Evolutionary conservation across 2,888 invertebrate genomes (phyloP).

Genomic region (Lathronympha strigana): DNA sequence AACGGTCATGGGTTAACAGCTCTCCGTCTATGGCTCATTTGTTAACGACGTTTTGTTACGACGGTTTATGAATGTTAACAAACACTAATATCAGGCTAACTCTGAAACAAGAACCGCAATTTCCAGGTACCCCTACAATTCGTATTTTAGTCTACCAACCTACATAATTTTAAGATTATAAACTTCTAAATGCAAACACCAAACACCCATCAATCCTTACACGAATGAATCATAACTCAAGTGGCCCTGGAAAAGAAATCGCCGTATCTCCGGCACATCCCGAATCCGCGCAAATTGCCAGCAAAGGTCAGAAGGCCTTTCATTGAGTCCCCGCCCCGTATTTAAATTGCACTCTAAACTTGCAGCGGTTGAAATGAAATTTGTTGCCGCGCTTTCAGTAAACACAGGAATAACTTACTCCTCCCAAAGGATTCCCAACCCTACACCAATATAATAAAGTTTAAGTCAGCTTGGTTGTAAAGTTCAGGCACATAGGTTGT

Average conservation of each 20-base stretch:
- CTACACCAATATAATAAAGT: constrained; percentile 46
- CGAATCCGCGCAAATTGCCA: constrained; percentile 16
- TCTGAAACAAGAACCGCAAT: too few relatives aligned
- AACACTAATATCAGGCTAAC: too few relatives aligned
- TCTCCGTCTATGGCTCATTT: too few relatives aligned
- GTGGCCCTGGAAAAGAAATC: constrained; percentile 16
- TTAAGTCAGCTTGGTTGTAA: constrained; percentile 40
- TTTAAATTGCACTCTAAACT: constrained; percentile 76
- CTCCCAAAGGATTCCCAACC: constrained; percentile 42
- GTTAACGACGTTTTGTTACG: too few relatives aligned
- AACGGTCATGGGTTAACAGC: too few relatives aligned
- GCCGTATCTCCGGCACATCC: not conserved
- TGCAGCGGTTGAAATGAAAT: constrained; percentile 75
- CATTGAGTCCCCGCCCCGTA: constrained; percentile 51
- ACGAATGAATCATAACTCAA: constrained; percentile 17
- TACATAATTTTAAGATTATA: not conserved
- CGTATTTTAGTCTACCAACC: too few relatives aligned
- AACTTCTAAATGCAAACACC: not conserved
- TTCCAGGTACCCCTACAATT: too few relatives aligned
- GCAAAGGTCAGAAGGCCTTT: constrained; percentile 21
- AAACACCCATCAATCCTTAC: not conserved
- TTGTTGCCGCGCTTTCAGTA: constrained; percentile 65
- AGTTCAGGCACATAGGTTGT: constrained; percentile 50
- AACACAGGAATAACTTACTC: constrained; percentile 67
- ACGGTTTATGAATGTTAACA: too few relatives aligned